Conservation (phyloP, 2,888 invertebrate species). For the Cacoxenus indagator region DNA sequence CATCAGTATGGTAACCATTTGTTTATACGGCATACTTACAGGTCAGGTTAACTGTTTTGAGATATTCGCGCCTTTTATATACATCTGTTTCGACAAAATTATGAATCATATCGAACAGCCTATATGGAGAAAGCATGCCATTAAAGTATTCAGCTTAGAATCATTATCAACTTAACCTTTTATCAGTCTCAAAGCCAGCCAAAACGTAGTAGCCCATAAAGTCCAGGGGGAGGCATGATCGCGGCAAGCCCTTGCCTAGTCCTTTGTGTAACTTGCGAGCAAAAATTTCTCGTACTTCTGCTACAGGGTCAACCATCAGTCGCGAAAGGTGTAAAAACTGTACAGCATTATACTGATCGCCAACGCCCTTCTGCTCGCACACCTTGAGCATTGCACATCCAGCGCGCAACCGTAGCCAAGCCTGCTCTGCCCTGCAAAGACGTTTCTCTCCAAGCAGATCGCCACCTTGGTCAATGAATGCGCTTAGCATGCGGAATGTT, state of each 20-base stretch:
- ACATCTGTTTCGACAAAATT: constrained; percentile 92
- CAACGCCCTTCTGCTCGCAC: constrained; percentile 96
- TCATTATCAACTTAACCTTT: constrained; percentile 72
- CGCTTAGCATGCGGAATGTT: constrained; percentile 94
- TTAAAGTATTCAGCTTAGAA: not conserved
- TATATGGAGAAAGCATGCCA: constrained; percentile 67
- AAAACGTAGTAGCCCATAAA: constrained; percentile 97
- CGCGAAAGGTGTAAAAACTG: constrained; percentile 95
- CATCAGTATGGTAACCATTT: not conserved
- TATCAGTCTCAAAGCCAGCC: constrained; percentile 89
- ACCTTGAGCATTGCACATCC: constrained; percentile 97
- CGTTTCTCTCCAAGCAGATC: constrained; percentile 83
- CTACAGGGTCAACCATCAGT: constrained; percentile 85
- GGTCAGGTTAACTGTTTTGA: constrained; percentile 82
- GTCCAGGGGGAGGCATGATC: constrained; percentile 92
- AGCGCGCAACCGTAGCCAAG: constrained; percentile 91
- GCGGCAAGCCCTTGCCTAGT: constrained; percentile 83
- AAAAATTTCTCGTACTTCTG: constrained; percentile 90
- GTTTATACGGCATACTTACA: constrained; percentile 43
- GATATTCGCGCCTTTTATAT: constrained; percentile 90
- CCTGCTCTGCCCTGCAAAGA: constrained; percentile 88
- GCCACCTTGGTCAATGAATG: constrained; percentile 93
- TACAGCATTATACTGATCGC: constrained; percentile 93
- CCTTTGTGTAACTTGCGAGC: constrained; percentile 94
- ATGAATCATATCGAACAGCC: constrained; percentile 73